These are phyloP conservation scores for Oscheius sp. DNA, from an alignment of 2,888 invertebrate species.

Conservation along the genomic window DNA sequence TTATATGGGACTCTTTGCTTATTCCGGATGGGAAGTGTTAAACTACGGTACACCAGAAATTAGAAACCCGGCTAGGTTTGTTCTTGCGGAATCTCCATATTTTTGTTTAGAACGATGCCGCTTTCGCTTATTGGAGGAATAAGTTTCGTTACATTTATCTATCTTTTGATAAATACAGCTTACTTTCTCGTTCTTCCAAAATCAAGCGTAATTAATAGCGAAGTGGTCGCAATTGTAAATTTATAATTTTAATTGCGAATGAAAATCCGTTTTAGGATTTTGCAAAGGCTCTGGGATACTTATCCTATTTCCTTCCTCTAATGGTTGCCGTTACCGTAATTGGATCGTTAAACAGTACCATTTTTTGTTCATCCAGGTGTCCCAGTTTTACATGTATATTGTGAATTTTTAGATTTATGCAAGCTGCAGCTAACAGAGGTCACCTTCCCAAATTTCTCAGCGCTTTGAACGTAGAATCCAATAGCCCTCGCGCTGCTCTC, in stretches of 20 bases:
- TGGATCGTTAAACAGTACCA: conserved; percentile 63
- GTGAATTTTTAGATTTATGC: conserved; percentile 47
- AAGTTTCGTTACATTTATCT: conserved; percentile 48
- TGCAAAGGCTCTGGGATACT: conserved; percentile 55
- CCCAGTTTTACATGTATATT: background rate
- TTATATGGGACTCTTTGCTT: conserved; percentile 58
- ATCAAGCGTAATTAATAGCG: conserved; percentile 50
- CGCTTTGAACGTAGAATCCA: conserved; percentile 49
- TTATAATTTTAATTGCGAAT: background rate
- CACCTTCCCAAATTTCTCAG: conserved; percentile 61
- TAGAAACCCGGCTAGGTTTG: conserved; percentile 53
- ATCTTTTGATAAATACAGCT: conserved; percentile 59
- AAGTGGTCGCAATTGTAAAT: conserved; percentile 58
- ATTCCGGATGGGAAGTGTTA: conserved; percentile 67
- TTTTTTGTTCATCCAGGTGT: conserved; percentile 60
- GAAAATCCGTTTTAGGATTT: conserved; percentile 49
- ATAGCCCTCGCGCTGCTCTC: conserved; percentile 57
- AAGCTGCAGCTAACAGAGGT: conserved; percentile 59
- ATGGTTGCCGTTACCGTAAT: conserved; percentile 61
- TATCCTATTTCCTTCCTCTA: conserved; percentile 59
- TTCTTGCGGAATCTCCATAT: background rate
- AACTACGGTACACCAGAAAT: conserved; percentile 69
- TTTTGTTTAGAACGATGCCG: conserved; percentile 61
- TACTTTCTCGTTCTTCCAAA: conserved; percentile 61
- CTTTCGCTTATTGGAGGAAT: conserved; percentile 60